Evolutionary conservation across 2,888 invertebrate genomes (phyloP), one percentile per base, ranked within the genome.

Genomic region (Drosophila rellima): DNA sequence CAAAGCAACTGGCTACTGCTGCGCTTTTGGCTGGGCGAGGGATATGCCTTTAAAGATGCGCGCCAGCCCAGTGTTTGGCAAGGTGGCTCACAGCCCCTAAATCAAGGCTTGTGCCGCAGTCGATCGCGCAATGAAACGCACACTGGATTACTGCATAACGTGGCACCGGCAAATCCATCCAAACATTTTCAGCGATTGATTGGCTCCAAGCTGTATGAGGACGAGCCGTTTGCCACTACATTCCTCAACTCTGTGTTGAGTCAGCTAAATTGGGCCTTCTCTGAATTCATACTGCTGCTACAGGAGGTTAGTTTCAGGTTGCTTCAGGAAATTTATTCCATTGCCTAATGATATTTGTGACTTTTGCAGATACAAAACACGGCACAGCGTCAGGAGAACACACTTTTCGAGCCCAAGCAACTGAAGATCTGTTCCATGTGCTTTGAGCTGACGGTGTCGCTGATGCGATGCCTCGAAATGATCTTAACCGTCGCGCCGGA

Each of bases 261-360:
- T 88, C 96, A 97, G 83, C 93, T 97, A 5, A 97, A 97, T 92
- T 97, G 97, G 97, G 96, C 96, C 0, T 97, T 97, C 90, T 97
- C 97, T 0, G 97, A 97, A 89, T 97, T 97, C 88, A 96, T 97
- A 74, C 95, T 96, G 23, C 95, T 97, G 94, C 94, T 97, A 88
- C 97, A 97, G 91, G 97, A 97, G 94, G 95, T 95, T 15, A 55
- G 48, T 33, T 26, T 17, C 1, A 40, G 13, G 0, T 8, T 37
- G 2, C 5, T 2, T 6, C 2, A 5, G n/a, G 7, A 4, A 18
- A 8, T 20, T 11, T 17, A 13, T 11, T 5, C 17, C 4, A 6
- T 13, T 8, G 23, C 4, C 18, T 23, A 48, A 26, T 39, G 8
- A 40, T 50, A 17, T 29, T 13, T 33, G 56, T 20, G 47, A 4